phyloP scores from a whole-genome alignment of 1,140 invertebrate species.

The Aricia agestis region DNA sequence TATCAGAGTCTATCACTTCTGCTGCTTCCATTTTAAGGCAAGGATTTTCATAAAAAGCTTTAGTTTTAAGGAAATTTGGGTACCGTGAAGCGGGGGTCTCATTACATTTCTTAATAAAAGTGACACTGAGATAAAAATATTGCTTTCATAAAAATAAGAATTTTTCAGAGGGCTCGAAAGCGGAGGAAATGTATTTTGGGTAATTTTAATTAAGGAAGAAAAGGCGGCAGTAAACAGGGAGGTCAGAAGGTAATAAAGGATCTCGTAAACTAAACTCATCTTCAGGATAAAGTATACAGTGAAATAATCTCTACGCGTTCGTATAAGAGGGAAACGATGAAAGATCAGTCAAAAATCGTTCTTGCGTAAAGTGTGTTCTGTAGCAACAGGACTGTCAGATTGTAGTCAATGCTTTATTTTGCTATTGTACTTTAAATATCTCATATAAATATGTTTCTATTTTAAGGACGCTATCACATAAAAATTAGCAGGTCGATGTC shows the following conservation, averaged over 20 bases:
- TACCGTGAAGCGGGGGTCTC: not conserved
- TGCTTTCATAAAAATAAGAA: conserved; percentile 4
- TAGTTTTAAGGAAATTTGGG: not conserved
- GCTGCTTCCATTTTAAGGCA: too few species aligned
- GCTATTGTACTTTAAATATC: too few species aligned
- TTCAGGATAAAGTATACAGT: not conserved
- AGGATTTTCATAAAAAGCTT: not conserved
- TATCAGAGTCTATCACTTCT: too few species aligned
- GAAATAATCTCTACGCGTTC: conserved; percentile 3
- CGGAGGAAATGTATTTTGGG: not conserved
- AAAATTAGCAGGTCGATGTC: too few species aligned
- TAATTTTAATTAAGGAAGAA: conserved; percentile 27
- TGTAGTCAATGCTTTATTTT: too few species aligned
- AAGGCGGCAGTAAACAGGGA: conserved; percentile 6
- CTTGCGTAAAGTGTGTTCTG: not conserved
- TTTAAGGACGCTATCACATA: too few species aligned
- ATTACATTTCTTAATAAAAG: conserved; percentile 7
- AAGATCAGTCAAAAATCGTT: not conserved
- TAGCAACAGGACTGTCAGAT: too few species aligned
- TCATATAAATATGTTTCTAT: too few species aligned
- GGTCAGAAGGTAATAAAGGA: conserved; percentile 23
- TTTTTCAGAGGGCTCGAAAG: not conserved
- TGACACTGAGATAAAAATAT: conserved; percentile 13
- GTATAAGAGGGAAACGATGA: not conserved
- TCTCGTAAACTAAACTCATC: conserved; percentile 21